Evolutionary conservation across 2,797 vertebrate species (phyloP).

Genomic region (Delichon dasypus): DNA sequence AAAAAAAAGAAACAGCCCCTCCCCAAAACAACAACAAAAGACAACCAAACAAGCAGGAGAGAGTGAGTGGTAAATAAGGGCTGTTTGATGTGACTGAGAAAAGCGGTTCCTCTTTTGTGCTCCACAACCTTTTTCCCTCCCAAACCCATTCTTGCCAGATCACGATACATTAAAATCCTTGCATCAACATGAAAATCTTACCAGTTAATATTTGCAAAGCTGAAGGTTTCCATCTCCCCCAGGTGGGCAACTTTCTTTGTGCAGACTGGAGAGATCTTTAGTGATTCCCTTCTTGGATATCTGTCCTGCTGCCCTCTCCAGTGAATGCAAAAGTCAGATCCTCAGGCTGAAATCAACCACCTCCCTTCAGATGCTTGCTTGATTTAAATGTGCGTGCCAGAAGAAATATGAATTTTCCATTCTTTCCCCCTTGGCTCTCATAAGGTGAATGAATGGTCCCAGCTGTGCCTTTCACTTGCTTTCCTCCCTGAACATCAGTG

Average conservation of each 20-base stretch:
- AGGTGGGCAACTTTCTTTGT: background rate
- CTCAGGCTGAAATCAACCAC: background rate
- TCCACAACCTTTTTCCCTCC: background rate
- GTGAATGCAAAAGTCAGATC: background rate
- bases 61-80: background rate
- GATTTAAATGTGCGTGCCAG: fast-evolving
- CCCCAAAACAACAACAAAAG: background rate
- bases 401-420: background rate
- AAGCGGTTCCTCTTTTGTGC: background rate
- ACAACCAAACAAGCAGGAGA: background rate
- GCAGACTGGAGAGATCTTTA: background rate
- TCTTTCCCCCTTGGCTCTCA: background rate
- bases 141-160: background rate
- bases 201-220: background rate
- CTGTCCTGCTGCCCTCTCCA: background rate
- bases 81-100: background rate
- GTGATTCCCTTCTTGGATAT: background rate
- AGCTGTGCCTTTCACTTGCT: fast-evolving
- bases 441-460: background rate
- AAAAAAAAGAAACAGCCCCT: background rate
- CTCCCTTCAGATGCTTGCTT: fast-evolving
- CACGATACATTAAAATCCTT: background rate
- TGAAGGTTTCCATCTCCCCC: background rate
- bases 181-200: background rate
- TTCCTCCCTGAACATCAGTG: background rate